phyloP scores from a whole-genome alignment of 1,140 invertebrate species.

The Cyrtorhinus lividipennis region DNA sequence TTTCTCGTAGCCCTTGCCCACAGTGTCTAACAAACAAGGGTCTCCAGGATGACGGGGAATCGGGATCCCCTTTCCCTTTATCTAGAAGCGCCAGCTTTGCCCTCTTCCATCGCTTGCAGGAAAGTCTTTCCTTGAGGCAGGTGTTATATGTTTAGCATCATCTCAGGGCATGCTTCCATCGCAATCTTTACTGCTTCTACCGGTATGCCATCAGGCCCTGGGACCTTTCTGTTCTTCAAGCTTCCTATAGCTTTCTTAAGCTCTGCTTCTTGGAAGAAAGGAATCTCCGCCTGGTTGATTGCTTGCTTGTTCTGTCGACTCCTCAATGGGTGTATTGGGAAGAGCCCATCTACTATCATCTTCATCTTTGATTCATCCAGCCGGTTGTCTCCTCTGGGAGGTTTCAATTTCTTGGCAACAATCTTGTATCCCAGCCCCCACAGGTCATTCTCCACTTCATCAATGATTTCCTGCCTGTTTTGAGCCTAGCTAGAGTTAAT shows the following conservation, averaged over 20 bases:
- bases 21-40: slow-evolving; percentile 24
- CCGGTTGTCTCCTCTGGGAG: too few species aligned
- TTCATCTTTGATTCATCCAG: background rate
- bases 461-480: background rate
- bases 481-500: background rate
- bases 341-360: background rate
- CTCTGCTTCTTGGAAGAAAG: slow-evolving; percentile 24
- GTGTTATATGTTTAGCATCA: slow-evolving; percentile 18
- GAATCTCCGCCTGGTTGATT: background rate
- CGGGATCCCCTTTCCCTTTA: slow-evolving; percentile 19
- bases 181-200: slow-evolving; percentile 23
- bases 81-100: slow-evolving; percentile 18
- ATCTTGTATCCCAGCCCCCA: slow-evolving; percentile 6
- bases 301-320: background rate
- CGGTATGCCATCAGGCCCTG: slow-evolving; percentile 28
- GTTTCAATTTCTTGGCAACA: background rate
- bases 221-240: slow-evolving; percentile 26
- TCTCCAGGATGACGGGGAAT: background rate
- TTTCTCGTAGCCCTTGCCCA: slow-evolving; percentile 24
- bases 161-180: background rate
- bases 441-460: background rate
- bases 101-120: slow-evolving; percentile 20
- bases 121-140: slow-evolving; percentile 14
- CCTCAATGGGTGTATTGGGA: background rate
- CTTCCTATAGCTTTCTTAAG: slow-evolving; percentile 20